Base-by-base conservation (phyloP, 1,140 invertebrate species). In the Acyrthosiphon pisum region DNA sequence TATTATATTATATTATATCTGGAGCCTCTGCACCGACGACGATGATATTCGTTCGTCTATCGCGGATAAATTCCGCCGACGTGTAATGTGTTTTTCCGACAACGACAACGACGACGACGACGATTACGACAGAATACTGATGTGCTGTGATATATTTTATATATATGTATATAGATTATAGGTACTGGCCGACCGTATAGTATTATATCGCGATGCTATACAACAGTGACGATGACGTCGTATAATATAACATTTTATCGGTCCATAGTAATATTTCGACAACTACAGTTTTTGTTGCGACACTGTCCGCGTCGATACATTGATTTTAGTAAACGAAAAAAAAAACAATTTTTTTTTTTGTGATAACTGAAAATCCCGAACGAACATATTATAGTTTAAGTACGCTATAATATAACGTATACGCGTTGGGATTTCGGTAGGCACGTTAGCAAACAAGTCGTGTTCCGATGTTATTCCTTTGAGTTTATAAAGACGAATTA, bases 41-140 rank as follows among this genome's bases (percentile, higher is more conserved):
- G 30, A 76, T 18, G 14, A 76, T n/a, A 76, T 76, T 76, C 60
- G 60, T 4, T 76, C 30, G n/a, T 76, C 14, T 76, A 14, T 76
- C 60, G 60, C n/a, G n/a, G 60, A 76, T 76, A 76, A 76, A 76
- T 76, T 76, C 30, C 18, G 14, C 30, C 60, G 60, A 76, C n/a
- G 60, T 76, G 60, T 76, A 76, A 76, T 76, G 60, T 11, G 60
- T n/a, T 76, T 76, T 76, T 35, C n/a, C 60, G 60, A 76, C 60
- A 30, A 60, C 56, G 56, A 26, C 56, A 23, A 60, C 30, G 60
- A 68, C 60, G 60, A 68, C 30, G 60, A 68, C 30, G 30, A n/a
- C 60, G 60, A n/a, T 76, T 76, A 76, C 60, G 60, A 76, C 60
- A 76, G 60, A 76, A 76, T 35, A 76, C 30, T 76, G 60, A 76